Conservation (phyloP, 2,113 vertebrate genomes). For the Amphiprion ocellaris region DNA sequence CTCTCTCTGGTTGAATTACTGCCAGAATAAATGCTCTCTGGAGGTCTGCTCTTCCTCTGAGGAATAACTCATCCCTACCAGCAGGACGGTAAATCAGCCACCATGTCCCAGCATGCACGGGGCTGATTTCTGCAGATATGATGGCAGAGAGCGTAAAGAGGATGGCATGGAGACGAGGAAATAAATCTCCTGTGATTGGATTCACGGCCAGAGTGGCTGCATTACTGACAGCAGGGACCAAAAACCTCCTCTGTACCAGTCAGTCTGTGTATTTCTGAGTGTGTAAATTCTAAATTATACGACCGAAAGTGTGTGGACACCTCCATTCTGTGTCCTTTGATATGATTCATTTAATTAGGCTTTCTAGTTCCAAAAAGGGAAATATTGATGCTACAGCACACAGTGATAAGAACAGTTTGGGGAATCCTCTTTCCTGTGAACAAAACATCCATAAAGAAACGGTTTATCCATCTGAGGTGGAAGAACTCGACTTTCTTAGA, state of each 20-base stretch:
- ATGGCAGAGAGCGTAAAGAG: constrained; percentile 20
- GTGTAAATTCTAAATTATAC: background rate
- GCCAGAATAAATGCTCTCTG: constrained; percentile 59
- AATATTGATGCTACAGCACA: background rate
- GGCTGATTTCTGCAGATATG: constrained; percentile 46
- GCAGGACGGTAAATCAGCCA: constrained; percentile 56
- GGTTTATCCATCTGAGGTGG: too few species aligned
- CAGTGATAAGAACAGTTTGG: too few species aligned
- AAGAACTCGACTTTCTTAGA: too few species aligned
- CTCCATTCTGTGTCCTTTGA: too few species aligned
- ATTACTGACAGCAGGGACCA: constrained; percentile 8
- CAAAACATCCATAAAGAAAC: too few species aligned
- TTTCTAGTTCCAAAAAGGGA: background rate
- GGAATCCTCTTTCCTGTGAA: too few species aligned
- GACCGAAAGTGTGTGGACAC: constrained; percentile 5
- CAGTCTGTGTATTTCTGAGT: background rate
- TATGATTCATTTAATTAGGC: too few species aligned
- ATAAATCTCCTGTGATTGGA: constrained; percentile 33
- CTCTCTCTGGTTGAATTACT: constrained; percentile 65
- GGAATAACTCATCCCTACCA: constrained; percentile 60
- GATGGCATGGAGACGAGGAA: constrained; percentile 26
- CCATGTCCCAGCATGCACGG: constrained; percentile 43
- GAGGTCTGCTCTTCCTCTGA: constrained; percentile 49
- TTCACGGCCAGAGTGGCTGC: constrained; percentile 7
- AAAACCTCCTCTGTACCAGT: background rate